Base-by-base conservation (phyloP, 2,113 vertebrate species). In the Daubentonia madagascariensis region DNA sequence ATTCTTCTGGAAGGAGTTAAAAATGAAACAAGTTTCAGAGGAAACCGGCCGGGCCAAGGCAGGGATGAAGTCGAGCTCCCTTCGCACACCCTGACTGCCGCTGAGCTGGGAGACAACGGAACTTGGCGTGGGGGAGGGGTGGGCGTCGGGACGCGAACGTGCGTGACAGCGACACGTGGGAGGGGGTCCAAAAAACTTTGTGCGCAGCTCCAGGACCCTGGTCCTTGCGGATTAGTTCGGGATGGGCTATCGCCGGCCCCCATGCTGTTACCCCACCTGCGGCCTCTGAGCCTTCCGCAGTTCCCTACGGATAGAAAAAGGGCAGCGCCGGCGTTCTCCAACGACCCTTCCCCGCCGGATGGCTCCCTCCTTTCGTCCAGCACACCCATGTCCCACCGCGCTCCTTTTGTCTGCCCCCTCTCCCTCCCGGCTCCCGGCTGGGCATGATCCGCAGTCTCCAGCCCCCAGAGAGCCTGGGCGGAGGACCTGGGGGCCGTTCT, bases 1-100 rank as follows among this genome's bases (percentile, higher is more conserved):
- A 20, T 79, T 86, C 96, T 59, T 73, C 86, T 92, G 84, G 92
- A 98, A 97, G 94, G 86, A 97, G 91, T 98, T 97, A 97, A 97
- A 95, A 96, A 94, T 73, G 95, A 97, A 98, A 65, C 72, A 73
- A 89, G 86, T 94, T 92, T 91, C 96, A 84, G 92, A 97, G 87
- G 94, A 93, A 86, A 87, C 35, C 4, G 79, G 28, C n/a, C 37
- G 1, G 52, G 67, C 37, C 5, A 11, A 85, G 59, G 57, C 50
- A 18, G 57, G 61, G 84, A 35, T 12, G 43, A 95, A 63, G 94
- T 80, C 28, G 18, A 16, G 70, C 70, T 72, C 93, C 63, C 52
- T 80, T 23, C 0, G 50, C 80, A 50, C 75, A 48, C 57, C 73
- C 88, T 5, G 80, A 57, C 68, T 68, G 65, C 70, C 12, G 50